A percentile compares a stretch with the other conserved stretches of the same genome.
Evolutionary conservation across 1,140 invertebrate genomes (phyloP).

Genomic region (Agraylea sexmaculata): DNA sequence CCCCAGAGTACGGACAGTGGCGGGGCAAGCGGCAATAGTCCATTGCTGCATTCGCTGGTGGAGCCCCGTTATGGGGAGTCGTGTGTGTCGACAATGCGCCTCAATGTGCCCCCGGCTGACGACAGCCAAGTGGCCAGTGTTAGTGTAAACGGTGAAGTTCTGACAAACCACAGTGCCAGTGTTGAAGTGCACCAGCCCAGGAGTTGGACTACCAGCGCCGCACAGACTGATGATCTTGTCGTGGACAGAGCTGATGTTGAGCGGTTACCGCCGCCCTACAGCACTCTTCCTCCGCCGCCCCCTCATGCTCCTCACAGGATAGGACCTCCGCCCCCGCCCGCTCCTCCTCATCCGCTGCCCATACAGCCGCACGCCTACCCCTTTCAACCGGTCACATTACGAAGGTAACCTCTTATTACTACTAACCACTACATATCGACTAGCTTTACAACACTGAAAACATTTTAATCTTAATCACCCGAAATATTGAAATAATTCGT

Average conservation of each 20-base stretch:
- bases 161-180: constrained; percentile 5
- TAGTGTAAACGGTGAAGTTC: constrained; percentile 20
- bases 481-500: no score
- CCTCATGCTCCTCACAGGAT: constrained; percentile 7
- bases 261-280: constrained; percentile 35
- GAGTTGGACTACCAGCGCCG: constrained; percentile 33
- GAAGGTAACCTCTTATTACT: constrained; percentile 18
- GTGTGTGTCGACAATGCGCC: constrained; percentile 31
- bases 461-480: no score
- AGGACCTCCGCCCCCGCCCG: not conserved
- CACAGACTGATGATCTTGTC: constrained; percentile 35
- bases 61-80: constrained; percentile 20
- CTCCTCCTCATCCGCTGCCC: constrained; percentile 21
- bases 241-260: constrained; percentile 16
- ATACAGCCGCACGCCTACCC: constrained; percentile 34
- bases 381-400: constrained; percentile 39
- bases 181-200: constrained; percentile 12
- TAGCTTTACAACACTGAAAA: no score
- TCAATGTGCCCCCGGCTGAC: constrained; percentile 34
- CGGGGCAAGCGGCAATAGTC: constrained; percentile 35
- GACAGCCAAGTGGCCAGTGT: constrained; percentile 2
- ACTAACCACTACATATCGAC: no score
- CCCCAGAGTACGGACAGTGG: constrained; percentile 26
- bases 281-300: constrained; percentile 32
- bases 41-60: constrained; percentile 35